Base-by-base conservation (phyloP, 2,888 invertebrate species). In the Schizaphis graminum region DNA sequence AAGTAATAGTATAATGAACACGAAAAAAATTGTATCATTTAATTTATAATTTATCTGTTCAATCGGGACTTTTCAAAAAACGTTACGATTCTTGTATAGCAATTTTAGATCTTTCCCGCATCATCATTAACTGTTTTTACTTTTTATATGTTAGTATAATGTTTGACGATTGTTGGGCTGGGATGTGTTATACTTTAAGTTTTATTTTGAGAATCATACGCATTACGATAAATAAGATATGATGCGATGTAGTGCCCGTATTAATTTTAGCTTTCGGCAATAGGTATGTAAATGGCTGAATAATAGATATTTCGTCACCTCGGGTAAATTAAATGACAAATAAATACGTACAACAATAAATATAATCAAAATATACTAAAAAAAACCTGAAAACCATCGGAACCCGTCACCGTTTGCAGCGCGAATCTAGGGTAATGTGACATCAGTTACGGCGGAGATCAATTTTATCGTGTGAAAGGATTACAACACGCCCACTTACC, bases 401-500 rank as follows among this genome's bases (percentile, higher is more conserved):
- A 85, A 90, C 94, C 85, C 41, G 89, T 86, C 85, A 89, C 90
- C 28, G 67, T 77, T 77, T 8, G 77, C 7, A 61, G 24, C 21
- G 89, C 86, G 90, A 91, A 94, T 94, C 94, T 94, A 91, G 94
- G 94, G 91, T 94, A 94, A 94, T 86, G 90, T 91, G 94, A 94
- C 94, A 91, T 67, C 94, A 57, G 94, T 91, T 94, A 91, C 90
- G 90, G 90, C 91, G 49, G 90, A 93, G 89, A 93, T 93, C 93
- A 93, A 93, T 93, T 93, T 91, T 94, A 91, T 94, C 91, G 94
- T 67, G 94, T 91, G 94, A 94, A 94, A 91, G 94, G 86, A 94
- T 94, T 91, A 91, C 86, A 94, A 94, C 94, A 94, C 94, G 94
- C 94, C 94, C 91, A 94, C 94, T 94, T 86, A 53, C 93, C 90